Conservation (phyloP, 2,113 vertebrate genomes). For the Columba janthina region DNA sequence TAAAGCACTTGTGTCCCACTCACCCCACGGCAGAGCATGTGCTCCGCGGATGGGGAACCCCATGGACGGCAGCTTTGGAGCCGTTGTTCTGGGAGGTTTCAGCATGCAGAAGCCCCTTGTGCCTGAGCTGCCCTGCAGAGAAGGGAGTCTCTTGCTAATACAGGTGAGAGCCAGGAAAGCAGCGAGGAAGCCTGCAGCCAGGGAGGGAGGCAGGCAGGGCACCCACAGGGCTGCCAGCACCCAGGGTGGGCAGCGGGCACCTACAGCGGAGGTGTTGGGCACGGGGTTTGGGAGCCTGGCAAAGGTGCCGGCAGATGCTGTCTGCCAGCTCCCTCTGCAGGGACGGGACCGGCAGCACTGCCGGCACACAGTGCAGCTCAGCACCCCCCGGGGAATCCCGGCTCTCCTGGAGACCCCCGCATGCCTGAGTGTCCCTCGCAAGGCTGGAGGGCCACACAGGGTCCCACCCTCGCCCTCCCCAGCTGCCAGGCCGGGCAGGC, state of each 20-base stretch:
- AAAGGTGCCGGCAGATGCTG: background rate
- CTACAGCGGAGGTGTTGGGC: background rate
- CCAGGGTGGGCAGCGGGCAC: background rate
- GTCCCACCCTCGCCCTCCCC: background rate
- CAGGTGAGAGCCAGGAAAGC: background rate
- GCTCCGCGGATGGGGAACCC: fast-evolving
- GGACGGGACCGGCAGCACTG: background rate
- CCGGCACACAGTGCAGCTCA: background rate
- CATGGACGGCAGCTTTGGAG: background rate
- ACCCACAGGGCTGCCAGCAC: background rate
- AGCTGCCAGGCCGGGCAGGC: background rate
- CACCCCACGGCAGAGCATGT: background rate
- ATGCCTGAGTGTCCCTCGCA: fast-evolving
- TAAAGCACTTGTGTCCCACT: fast-evolving
- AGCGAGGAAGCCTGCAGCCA: background rate
- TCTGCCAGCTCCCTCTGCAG: slow-evolving; percentile 54
- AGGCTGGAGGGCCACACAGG: background rate
- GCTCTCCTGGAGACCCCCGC: background rate
- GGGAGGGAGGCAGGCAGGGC: background rate
- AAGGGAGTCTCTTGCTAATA: background rate
- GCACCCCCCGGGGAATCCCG: background rate
- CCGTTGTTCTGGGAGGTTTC: fast-evolving
- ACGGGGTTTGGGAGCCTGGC: background rate
- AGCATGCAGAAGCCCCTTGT: background rate
- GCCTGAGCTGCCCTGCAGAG: background rate